Percentiles rank a stretch among this genome's conserved stretches.
phyloP scores from a whole-genome alignment of 2,888 invertebrate genomes.

The Frankliniella intonsa region DNA sequence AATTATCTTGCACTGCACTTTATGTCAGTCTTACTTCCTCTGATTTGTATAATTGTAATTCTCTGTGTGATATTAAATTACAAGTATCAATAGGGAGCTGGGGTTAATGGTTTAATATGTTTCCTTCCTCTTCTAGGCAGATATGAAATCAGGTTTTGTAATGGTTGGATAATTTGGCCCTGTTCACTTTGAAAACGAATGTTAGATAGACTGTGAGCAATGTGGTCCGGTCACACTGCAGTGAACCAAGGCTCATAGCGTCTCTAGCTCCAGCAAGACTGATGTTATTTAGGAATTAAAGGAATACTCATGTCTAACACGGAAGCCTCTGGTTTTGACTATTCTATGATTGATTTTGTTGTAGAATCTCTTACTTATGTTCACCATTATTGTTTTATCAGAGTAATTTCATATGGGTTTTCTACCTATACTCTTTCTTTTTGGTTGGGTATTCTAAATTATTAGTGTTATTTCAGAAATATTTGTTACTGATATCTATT shows the following conservation, averaged over 20 bases:
- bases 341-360: no score
- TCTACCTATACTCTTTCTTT: neutral
- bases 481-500: neutral
- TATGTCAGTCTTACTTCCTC: slow-evolving; percentile 4
- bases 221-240: neutral
- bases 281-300: neutral
- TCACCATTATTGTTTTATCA: no score
- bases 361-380: no score
- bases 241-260: neutral
- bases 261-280: slow-evolving; percentile 5
- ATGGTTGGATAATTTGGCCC: neutral
- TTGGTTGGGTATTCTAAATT: neutral
- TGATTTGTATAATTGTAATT: neutral
- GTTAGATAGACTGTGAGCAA: neutral
- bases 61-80: slow-evolving; percentile 11
- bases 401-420: neutral
- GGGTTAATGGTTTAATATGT: neutral
- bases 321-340: no score
- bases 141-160: neutral
- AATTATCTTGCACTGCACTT: neutral
- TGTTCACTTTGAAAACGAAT: neutral
- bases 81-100: slow-evolving; percentile 9
- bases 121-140: neutral
- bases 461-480: neutral
- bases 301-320: neutral